Evolutionary conservation across 2,797 vertebrate genomes (phyloP), one percentile per base, ranked within the genome.

Genomic region (Trematomus bernacchii): DNA sequence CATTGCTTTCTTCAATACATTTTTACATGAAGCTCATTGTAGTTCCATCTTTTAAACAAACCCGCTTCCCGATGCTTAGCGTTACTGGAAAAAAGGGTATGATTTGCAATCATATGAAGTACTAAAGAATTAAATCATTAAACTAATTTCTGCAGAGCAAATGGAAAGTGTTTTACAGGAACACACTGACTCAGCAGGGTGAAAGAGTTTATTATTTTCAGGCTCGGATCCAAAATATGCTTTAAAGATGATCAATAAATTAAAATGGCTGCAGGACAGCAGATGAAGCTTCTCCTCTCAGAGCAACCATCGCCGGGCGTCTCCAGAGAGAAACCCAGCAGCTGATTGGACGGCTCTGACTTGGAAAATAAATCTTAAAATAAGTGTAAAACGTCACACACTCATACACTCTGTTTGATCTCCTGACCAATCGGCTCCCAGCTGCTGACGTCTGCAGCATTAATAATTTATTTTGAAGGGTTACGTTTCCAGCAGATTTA

Each of bases 401-500:
- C 52, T 2, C 52, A 30, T 14, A 52, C 50, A 3, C 30, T 2
- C 14, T 5, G 27, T 18, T 60, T 60, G 58, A 60, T 30, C 44
- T 30, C 14, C 44, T 37, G 46, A 37, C 62, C n/a, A 65, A 51
- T 65, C 47, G 47, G 30, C 47, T 51, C 8, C 10, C 13, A 65
- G 71, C 53, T 47, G 50, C 73, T 71, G 66, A 80, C 63, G 19
- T 50, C 42, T 1, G 54, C 77, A 27, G 52, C 61, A 58, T 83
- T 42, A 84, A 84, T 82, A 48, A 81, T 83, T 78, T 21, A 80
- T 11, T 10, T 6, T 11, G 18, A 64, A 19, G 68, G 43, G 16
- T 48, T 3, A 30, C 18, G 21, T 42, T 27, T 69, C 54, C 15
- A 64, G 33, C 37, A 16, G 21, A 66, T 62, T 52, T 15, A 55